Evolutionary conservation across 1,140 invertebrate genomes (phyloP), one percentile per base, ranked within the genome.

Genomic region (Drosophila yakuba): DNA sequence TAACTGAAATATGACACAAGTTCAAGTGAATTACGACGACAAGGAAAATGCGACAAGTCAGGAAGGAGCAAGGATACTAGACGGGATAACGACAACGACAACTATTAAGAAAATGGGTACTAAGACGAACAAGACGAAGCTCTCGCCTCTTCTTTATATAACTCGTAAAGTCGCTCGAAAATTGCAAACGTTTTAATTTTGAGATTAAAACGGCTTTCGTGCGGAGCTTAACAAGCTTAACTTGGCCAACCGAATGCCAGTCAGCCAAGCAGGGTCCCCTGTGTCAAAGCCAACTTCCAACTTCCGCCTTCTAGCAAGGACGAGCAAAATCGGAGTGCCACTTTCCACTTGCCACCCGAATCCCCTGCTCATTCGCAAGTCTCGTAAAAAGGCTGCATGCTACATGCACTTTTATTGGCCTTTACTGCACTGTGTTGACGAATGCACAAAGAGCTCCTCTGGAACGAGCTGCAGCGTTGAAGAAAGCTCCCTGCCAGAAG

Each of bases 181-280:
- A 90, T 81, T 78, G 82, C 86, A 90, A 90, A 90, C 85, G 85
- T 90, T 90, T 90, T 90, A 90, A 90, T 90, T 90, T 90, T 90
- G 86, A 90, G 85, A 90, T 90, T 90, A 90, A 90, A 90, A 90
- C 81, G 51, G 73, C 86, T 90, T 90, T 89, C 85, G 80, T 89
- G 84, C 77, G 76, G 75, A 80, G 84, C 84, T 89, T 89, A 89
- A 89, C 84, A 90, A 90, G 84, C 76, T 89, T 78, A 80, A 84
- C 84, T 90, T 85, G 81, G 77, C 81, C 80, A 77, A 80, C 60
- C 76, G 73, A 78, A 73, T 50, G 23, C 25, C 66, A 66, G 68
- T 38, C 60, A 71, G 63, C 32, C 32, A 10, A 32, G 7, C 32
- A 61, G 73, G 25, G 3, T 45, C 15, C 14, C 51, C 39, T 60